Percentiles rank a stretch among this genome's conserved stretches.
phyloP scores from a whole-genome alignment of 2,797 vertebrate species.

The Syncerus caffer region DNA sequence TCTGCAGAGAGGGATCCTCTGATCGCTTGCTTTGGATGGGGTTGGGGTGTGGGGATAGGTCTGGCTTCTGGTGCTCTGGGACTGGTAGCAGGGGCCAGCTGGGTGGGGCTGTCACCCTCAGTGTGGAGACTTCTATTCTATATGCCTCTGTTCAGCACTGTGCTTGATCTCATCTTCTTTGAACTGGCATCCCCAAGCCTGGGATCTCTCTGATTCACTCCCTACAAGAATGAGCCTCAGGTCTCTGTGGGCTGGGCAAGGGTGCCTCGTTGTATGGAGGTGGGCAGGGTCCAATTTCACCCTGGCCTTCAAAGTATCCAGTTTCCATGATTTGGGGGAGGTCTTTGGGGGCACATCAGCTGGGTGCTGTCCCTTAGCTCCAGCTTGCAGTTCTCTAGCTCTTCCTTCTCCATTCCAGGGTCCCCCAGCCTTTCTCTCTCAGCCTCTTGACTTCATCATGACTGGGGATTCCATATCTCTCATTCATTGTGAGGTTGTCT shows the following conservation, averaged over 20 bases:
- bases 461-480: not conserved
- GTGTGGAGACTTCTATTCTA: not conserved
- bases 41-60: not conserved
- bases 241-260: not conserved
- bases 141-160: not conserved
- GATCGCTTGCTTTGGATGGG: not conserved
- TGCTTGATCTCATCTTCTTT: not conserved
- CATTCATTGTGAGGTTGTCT: not conserved
- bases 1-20: not conserved
- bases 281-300: not conserved
- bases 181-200: not conserved
- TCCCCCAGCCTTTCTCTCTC: not conserved
- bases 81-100: not conserved
- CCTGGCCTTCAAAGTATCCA: not conserved
- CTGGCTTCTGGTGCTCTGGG: not conserved
- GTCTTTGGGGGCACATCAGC: not conserved
- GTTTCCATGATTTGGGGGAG: too few relatives aligned
- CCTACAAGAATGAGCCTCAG: not conserved
- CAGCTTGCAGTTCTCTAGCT: too few relatives aligned
- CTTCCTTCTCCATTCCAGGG: not conserved
- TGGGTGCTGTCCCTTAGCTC: too few relatives aligned
- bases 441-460: not conserved
- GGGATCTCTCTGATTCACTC: not conserved
- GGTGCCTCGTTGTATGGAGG: accelerated
- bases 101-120: not conserved